Evolutionary conservation across 1,140 invertebrate species (phyloP), one percentile per base, ranked within the genome.

Genomic region (Sinonovacula constricta): DNA sequence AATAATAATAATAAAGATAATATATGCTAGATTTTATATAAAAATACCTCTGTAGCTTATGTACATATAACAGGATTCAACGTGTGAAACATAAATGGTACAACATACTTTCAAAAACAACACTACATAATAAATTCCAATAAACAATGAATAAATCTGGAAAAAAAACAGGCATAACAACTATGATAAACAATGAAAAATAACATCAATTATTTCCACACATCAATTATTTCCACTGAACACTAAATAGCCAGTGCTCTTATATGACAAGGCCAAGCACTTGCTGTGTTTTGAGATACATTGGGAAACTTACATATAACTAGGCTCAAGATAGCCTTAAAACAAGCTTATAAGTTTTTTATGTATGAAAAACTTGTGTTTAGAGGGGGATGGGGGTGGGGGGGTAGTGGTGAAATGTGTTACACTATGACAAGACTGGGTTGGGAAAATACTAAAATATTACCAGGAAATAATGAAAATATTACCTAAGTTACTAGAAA

Each of bases 21-120:
- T 45, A 45, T 45, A 10, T 45, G 39, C 7, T 45, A 10, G 7
- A 45, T 45, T 12, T 36, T 24, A n/a, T 72, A 28, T 45, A 67
- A 76, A 76, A 76, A 76, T 66, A 76, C 33, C 63, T 63, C 74
- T 76, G 51, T 63, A 76, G 53, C 60, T n/a, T 76, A 78, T 68
- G 51, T 68, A 78, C 65, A 68, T 68, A 22, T 68, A 65, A 69
- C 63, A 69, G 39, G 39, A 45, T 7, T 45, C 18, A 45, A 10
- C 7, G 7, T 10, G 18, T 69, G 33, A 67, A 59, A 59, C 56
- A 60, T 68, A 68, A 60, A 75, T 66, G 65, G 39, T 33, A 57
- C 69, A 39, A 69, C 63, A 70, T 1, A 24, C 28, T 18, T 57
- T 53, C 65, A 67, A 67, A 69, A 69, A 67, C 66, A 69, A 56